Evolutionary conservation across 2,888 invertebrate genomes (phyloP).

Genomic region (Hypsopygia costalis): DNA sequence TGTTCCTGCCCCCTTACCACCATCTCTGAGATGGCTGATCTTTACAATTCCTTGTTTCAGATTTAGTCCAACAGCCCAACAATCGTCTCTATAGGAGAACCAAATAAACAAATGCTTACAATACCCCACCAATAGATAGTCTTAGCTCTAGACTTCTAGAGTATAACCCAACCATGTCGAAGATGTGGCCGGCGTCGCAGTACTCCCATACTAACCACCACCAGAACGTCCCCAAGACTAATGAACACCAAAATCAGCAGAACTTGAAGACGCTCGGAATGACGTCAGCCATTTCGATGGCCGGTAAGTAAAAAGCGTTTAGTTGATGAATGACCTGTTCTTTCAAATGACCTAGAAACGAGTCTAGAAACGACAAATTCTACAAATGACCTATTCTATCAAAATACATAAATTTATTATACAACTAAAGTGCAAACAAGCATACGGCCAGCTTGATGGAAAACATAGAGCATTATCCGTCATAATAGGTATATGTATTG

Average conservation of each 20-base stretch:
- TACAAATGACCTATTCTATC: too few relatives aligned
- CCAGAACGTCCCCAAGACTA: conserved; percentile 42
- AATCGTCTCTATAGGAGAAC: conserved; percentile 39
- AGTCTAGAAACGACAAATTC: too few relatives aligned
- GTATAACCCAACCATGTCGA: conserved; percentile 29
- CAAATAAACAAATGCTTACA: conserved; percentile 40
- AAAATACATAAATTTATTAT: too few relatives aligned
- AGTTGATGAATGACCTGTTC: too few relatives aligned
- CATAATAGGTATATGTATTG: too few relatives aligned
- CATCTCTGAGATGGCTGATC: too few relatives aligned
- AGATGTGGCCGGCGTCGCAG: conserved; percentile 79
- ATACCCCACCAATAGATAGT: conserved; percentile 26
- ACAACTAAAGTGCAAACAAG: too few relatives aligned
- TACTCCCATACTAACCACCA: conserved; percentile 56
- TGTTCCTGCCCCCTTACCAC: too few relatives aligned
- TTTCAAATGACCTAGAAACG: too few relatives aligned
- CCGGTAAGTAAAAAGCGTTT: conserved; percentile 80
- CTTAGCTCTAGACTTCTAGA: not conserved
- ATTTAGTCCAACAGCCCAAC: conserved; percentile 23
- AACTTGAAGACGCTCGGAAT: conserved; percentile 89
- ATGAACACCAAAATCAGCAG: conserved; percentile 76
- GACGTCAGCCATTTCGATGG: conserved; percentile 96
- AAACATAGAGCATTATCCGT: too few relatives aligned
- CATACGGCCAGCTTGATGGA: too few relatives aligned
- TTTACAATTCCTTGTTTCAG: not conserved